Evolutionary conservation across 2,113 vertebrate genomes (phyloP), one percentile per base, ranked within the genome.

Genomic region (Ursus arctos): DNA sequence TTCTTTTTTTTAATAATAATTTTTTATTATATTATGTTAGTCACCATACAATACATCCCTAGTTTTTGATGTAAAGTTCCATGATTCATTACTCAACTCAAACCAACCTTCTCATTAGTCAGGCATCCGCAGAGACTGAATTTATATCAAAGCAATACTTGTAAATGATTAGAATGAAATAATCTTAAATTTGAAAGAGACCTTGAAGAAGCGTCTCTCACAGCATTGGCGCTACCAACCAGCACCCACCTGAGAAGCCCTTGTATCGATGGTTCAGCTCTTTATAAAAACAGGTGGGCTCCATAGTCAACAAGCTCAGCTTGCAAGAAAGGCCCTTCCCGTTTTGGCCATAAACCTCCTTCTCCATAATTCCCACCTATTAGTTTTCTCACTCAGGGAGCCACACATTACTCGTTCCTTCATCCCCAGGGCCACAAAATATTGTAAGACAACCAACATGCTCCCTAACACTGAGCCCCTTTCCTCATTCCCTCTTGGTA

Each of bases 241-340:
- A 71, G 26, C 63, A 33, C 43, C 28, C 4, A 2, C 90, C 2
- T 33, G 24, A 57, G 18, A 47, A 33, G n/a, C 13, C 36, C n/a
- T 55, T 11, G 40, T 53, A 9, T 7, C 4, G 0, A 21, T n/a
- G 1, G 1, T 12, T 8, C 21, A 14, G 19, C 43, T 71, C 72
- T n/a, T 79, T 57, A 71, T 11, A 21, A 80, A 49, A 49, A 59
- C 28, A 71, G 14, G 15, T 74, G n/a, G 28, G 36, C 7, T 49
- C 16, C 5, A 21, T n/a, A 31, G 14, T n/a, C 19, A 28, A 21
- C 82, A 31, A n/a, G 65, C 79, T 92, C 36, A 19, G 28, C 53
- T 47, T n/a, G 36, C 0, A 9, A 12, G 36, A 92, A 57, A 19
- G 79, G 21, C 28, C 6, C 24, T 33, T 59, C 9, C 28, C 79